These are phyloP conservation scores for Limenitis arthemis DNA, from an alignment of 2,888 invertebrate genomes.

Conservation along the genomic window DNA sequence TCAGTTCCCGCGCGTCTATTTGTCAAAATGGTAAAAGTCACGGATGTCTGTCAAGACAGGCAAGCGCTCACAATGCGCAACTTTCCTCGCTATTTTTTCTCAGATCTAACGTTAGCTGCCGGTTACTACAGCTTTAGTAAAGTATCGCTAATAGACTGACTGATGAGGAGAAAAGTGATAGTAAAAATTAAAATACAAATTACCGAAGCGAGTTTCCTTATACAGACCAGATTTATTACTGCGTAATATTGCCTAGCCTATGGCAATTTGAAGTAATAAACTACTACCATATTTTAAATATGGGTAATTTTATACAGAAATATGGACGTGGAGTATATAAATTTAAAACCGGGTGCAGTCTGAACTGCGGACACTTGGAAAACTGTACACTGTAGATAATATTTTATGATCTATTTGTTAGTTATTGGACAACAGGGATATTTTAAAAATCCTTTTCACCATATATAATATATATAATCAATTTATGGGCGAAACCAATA, in stretches of 20 bases:
- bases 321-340: background rate
- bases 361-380: background rate
- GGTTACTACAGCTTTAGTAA: too few relatives aligned
- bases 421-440: background rate
- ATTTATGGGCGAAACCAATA: too few relatives aligned
- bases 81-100: too few relatives aligned
- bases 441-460: too few relatives aligned
- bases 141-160: too few relatives aligned
- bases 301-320: slow-evolving; percentile 6
- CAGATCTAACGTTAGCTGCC: background rate
- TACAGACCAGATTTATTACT: slow-evolving; percentile 11
- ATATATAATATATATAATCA: too few relatives aligned
- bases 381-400: background rate
- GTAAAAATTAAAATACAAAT: slow-evolving; percentile 13
- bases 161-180: slow-evolving; percentile 1
- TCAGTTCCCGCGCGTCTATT: too few relatives aligned
- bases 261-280: slow-evolving; percentile 18
- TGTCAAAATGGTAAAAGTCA: too few relatives aligned
- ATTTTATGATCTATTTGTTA: background rate
- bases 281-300: slow-evolving; percentile 19
- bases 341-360: background rate
- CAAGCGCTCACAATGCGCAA: too few relatives aligned
- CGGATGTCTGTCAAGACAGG: too few relatives aligned
- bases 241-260: slow-evolving; percentile 15
- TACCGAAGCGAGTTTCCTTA: slow-evolving; percentile 13